Conservation (phyloP, 2,888 invertebrate species). For the Mimumesa dahlbomi region DNA sequence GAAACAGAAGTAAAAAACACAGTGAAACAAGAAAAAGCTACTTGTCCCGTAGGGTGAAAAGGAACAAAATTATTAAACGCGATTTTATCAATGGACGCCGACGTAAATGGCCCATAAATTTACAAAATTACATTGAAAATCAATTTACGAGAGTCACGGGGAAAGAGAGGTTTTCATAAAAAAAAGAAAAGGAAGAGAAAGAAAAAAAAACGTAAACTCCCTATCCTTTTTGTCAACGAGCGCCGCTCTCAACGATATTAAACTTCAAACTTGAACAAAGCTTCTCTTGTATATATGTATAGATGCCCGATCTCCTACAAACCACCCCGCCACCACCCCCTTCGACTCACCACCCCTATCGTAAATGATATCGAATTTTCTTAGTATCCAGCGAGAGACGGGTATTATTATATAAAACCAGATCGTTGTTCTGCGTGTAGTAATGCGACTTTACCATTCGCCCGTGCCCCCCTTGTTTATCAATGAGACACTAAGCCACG, state of each 20-base stretch:
- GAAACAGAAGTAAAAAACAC: not conserved
- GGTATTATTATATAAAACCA: not conserved
- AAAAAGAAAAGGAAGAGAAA: too few relatives aligned
- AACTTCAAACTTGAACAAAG: conserved; percentile 37
- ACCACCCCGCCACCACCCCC: too few relatives aligned
- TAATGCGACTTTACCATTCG: conserved; percentile 1
- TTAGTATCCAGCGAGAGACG: not conserved
- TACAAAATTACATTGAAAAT: conserved; percentile 50
- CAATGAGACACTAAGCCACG: conserved; percentile 40
- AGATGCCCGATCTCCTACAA: conserved; percentile 15
- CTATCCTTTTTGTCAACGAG: conserved; percentile 39
- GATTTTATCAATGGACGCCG: conserved; percentile 32
- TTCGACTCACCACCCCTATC: too few relatives aligned
- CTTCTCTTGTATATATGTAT: conserved; percentile 14
- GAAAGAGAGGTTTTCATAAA: conserved; percentile 41
- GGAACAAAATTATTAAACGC: conserved; percentile 48
- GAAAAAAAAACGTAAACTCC: conserved; percentile 25
- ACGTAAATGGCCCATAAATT: conserved; percentile 50
- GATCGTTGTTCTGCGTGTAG: conserved; percentile 18
- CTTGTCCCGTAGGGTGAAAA: not conserved
- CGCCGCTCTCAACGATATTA: conserved; percentile 50
- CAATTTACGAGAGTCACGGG: conserved; percentile 23
- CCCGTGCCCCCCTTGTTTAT: conserved; percentile 36
- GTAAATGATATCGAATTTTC: conserved; percentile 24
- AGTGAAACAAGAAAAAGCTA: not conserved